Conservation (phyloP, 2,113 vertebrate genomes). For the Gasterosteus nipponicus region DNA sequence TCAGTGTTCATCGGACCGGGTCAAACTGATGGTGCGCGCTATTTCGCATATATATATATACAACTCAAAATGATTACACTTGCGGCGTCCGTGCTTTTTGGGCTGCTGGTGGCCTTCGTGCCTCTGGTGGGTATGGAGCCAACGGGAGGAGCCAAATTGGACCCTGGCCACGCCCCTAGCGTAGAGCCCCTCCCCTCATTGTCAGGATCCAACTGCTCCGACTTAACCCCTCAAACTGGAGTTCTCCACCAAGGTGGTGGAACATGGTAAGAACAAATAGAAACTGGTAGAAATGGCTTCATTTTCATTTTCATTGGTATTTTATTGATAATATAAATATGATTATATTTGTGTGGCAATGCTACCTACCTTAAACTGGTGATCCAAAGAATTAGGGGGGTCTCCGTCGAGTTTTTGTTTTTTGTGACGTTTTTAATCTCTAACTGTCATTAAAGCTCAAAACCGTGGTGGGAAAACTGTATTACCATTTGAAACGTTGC, state of each 20-base stretch:
- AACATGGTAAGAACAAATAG: constrained; percentile 88
- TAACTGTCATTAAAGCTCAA: neutral
- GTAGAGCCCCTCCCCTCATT: constrained; percentile 57
- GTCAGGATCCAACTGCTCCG: constrained; percentile 87
- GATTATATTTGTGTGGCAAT: too few relatives aligned
- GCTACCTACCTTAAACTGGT: too few relatives aligned
- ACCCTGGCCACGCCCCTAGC: constrained; percentile 23
- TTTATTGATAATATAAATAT: neutral
- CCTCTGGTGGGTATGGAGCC: constrained; percentile 83
- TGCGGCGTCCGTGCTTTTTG: constrained; percentile 78
- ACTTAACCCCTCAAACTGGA: constrained; percentile 89
- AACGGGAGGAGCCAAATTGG: constrained; percentile 68
- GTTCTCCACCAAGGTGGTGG: constrained; percentile 91
- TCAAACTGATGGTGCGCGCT: constrained; percentile 11
- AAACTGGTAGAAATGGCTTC: neutral
- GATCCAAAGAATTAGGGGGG: neutral
- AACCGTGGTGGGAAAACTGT: neutral
- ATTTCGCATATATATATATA: neutral
- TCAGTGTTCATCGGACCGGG: constrained; percentile 42
- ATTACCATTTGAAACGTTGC: neutral
- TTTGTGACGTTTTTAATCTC: neutral
- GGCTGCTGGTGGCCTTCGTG: constrained; percentile 85
- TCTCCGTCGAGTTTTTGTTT: neutral
- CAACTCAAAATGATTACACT: constrained; percentile 57
- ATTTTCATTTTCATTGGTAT: too few relatives aligned